Conservation (phyloP, 2,797 vertebrate species). For the Paramormyrops hopkinsi region DNA sequence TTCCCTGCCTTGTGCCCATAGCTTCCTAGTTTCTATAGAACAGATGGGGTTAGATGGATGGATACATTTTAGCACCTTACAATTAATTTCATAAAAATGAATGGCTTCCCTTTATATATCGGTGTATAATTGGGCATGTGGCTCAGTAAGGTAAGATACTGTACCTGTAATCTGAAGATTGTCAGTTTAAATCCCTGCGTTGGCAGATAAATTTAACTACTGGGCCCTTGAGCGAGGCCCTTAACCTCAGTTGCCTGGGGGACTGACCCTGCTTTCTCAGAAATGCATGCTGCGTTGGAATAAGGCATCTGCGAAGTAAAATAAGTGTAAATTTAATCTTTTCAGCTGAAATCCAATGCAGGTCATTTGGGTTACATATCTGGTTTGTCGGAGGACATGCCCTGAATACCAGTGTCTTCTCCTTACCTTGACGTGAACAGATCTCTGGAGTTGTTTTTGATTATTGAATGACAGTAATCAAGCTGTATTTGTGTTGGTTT, state of each 20-base stretch:
- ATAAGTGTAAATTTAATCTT: not conserved
- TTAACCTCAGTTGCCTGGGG: not conserved
- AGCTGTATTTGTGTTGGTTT: not conserved
- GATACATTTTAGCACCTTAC: not conserved
- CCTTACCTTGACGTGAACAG: not conserved
- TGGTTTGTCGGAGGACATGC: not conserved
- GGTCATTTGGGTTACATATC: not conserved
- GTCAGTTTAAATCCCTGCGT: not conserved
- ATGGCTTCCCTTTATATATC: not conserved
- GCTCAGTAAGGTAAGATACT: not conserved
- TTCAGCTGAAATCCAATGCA: not conserved
- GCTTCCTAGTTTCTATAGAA: not conserved
- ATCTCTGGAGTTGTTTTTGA: not conserved
- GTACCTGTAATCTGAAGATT: not conserved
- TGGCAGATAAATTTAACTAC: not conserved
- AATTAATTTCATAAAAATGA: not conserved
- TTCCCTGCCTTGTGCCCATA: not conserved
- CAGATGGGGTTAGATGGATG: not conserved
- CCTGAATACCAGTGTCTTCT: not conserved
- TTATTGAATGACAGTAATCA: not conserved
- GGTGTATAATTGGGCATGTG: not conserved
- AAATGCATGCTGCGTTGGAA: not conserved
- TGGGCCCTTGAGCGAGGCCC: not conserved
- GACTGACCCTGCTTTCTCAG: not conserved
- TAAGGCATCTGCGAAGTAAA: not conserved